phyloP scores from a whole-genome alignment of 2,113 vertebrate species.

The human region GRCh38 chr15:44135001-44135500 shows the following conservation, averaged over 20 bases:
- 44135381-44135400: constrained; percentile 19
- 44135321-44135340: constrained; percentile 36
- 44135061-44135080: neutral
- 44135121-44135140: neutral
- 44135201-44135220: constrained; percentile 3
- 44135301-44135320: constrained; percentile 40
- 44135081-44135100: neutral
- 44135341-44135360: neutral
- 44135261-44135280: constrained; percentile 27
- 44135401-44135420: neutral
- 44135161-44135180: neutral
- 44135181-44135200: neutral
- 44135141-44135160: neutral
- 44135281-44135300: constrained; percentile 21
- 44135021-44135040: neutral
- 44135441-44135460: constrained; percentile 13
- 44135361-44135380: neutral
- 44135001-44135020: neutral
- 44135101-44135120: neutral
- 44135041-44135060: neutral
- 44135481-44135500: neutral
- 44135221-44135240: neutral
- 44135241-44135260: constrained; percentile 30
- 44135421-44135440: constrained; percentile 40
- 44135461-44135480: constrained; percentile 44